phyloP scores from a whole-genome alignment of 2,888 invertebrate genomes.

The Strigamia crassipes region DNA sequence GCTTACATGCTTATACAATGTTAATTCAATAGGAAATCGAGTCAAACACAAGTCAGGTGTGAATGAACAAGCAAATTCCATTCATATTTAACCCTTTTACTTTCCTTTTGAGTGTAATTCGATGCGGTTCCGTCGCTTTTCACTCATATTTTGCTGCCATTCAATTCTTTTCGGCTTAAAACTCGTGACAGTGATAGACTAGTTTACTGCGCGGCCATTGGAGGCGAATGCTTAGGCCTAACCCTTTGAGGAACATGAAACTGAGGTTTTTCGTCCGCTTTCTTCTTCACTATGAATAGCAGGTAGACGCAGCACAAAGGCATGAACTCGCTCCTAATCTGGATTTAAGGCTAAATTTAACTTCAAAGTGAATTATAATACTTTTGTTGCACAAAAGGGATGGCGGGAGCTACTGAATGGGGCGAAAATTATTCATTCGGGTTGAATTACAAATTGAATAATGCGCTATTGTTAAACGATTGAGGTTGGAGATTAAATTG shows the following conservation, averaged over 20 bases:
- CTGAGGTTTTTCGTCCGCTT: neutral
- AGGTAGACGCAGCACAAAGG: neutral
- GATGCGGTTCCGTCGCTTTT: conserved; percentile 2
- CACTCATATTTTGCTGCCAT: conserved; percentile 5
- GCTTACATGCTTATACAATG: neutral
- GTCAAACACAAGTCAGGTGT: neutral
- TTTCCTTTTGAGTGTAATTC: neutral
- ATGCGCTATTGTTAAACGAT: neutral
- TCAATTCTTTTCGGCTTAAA: conserved; percentile 13
- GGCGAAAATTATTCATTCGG: neutral
- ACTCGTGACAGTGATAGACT: conserved; percentile 8
- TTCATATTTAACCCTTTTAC: conserved; percentile 8
- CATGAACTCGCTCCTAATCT: neutral
- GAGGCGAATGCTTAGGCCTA: neutral
- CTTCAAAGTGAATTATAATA: conserved; percentile 24
- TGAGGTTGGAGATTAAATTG: neutral
- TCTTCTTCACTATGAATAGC: conserved; percentile 26
- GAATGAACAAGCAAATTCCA: conserved; percentile 7
- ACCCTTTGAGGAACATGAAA: conserved; percentile 34
- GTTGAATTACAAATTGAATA: neutral
- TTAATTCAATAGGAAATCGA: neutral
- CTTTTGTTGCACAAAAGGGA: neutral
- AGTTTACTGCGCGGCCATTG: neutral
- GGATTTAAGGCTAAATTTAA: conserved; percentile 34
- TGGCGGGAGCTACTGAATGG: neutral